A percentile compares a stretch with the other conserved stretches of the same genome.
phyloP scores from a whole-genome alignment of 2,797 vertebrate genomes.

The Dromococcyx pavoninus region DNA sequence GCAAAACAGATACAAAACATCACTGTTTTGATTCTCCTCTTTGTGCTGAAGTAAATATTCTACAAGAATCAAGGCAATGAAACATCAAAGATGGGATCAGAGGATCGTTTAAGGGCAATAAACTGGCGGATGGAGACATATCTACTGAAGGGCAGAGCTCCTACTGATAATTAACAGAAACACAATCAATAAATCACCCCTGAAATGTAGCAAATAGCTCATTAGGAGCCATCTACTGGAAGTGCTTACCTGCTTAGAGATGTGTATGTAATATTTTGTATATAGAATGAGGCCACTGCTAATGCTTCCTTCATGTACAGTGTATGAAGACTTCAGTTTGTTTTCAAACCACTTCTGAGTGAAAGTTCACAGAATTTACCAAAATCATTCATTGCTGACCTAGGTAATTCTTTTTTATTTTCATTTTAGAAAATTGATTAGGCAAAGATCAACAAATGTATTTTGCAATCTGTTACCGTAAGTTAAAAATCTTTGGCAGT shows the following conservation, averaged over 20 bases:
- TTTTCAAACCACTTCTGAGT: constrained; percentile 31
- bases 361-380: neutral
- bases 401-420: neutral
- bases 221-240: constrained; percentile 55
- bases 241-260: constrained; percentile 16
- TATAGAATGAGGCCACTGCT: constrained; percentile 37
- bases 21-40: neutral
- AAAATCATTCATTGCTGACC: constrained; percentile 6
- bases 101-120: neutral
- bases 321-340: constrained; percentile 41
- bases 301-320: constrained; percentile 24
- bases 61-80: neutral
- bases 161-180: constrained; percentile 50
- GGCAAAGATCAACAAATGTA: constrained; percentile 31
- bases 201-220: constrained; percentile 33
- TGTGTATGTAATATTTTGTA: neutral
- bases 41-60: neutral
- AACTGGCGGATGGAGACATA: neutral
- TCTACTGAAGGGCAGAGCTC: neutral
- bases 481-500: neutral
- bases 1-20: neutral
- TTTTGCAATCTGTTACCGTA: constrained; percentile 2
- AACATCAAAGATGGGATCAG: neutral
- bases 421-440: constrained; percentile 27
- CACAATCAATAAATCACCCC: constrained; percentile 7